phyloP scores from a whole-genome alignment of 2,888 invertebrate genomes.

The Metopia argyrocephala region DNA sequence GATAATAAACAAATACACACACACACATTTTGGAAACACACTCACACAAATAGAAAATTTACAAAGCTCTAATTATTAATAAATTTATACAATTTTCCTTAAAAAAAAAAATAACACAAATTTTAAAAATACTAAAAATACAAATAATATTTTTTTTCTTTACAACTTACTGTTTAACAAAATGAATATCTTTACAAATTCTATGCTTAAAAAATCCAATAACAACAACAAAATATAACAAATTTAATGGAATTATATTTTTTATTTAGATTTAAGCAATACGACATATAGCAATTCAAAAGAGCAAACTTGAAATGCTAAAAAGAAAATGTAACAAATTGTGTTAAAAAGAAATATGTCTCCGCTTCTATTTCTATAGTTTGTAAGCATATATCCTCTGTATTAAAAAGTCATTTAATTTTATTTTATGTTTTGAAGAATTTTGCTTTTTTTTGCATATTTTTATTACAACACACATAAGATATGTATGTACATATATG shows the following conservation, averaged over 20 bases:
- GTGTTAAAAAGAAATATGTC: constrained; percentile 33
- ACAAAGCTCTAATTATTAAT: constrained; percentile 31
- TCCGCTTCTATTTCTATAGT: constrained; percentile 40
- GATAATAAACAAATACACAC: constrained; percentile 13
- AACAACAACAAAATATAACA: constrained; percentile 3
- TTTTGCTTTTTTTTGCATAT: constrained; percentile 42
- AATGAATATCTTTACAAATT: constrained; percentile 37
- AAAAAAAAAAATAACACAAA: constrained; percentile 11
- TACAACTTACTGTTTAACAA: constrained; percentile 43
- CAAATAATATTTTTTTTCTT: constrained; percentile 24
- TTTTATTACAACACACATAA: constrained; percentile 28
- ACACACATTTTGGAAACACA: constrained; percentile 20
- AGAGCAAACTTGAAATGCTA: constrained; percentile 1
- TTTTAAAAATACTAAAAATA: background rate
- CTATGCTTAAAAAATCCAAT: constrained; percentile 39
- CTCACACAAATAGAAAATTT: constrained; percentile 10
- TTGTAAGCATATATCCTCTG: constrained; percentile 25
- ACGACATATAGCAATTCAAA: constrained; percentile 24
- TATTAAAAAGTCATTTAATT: constrained; percentile 45
- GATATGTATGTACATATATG: background rate
- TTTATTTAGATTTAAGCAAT: constrained; percentile 17
- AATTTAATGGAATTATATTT: constrained; percentile 34
- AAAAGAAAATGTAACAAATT: background rate
- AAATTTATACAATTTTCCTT: constrained; percentile 37
- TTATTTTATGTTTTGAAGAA: constrained; percentile 16